Percentiles rank a stretch among this genome's conserved stretches.
phyloP scores from a whole-genome alignment of 2,113 vertebrate species.

The Thinocorus orbignyianus region DNA sequence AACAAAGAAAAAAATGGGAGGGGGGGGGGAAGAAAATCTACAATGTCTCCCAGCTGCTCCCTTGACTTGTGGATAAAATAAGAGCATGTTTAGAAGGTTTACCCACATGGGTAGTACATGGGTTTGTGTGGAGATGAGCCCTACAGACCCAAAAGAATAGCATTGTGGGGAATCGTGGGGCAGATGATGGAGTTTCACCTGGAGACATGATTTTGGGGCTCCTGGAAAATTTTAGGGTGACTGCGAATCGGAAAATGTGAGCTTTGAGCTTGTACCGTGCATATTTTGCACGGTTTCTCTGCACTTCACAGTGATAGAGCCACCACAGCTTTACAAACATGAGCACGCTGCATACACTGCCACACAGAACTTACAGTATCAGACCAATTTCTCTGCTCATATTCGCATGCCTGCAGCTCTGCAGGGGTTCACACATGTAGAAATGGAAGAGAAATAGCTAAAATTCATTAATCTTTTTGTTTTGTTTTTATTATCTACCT shows the following conservation, averaged over 20 bases:
- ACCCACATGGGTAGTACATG: fast-evolving
- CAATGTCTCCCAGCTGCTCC: constrained; percentile 23
- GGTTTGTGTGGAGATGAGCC: not conserved
- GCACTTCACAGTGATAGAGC: not conserved
- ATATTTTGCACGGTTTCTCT: not conserved
- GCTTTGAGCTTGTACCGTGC: not conserved
- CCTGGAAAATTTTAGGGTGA: not conserved
- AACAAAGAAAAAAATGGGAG: not conserved
- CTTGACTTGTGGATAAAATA: not conserved
- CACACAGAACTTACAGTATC: not conserved
- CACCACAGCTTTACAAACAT: not conserved
- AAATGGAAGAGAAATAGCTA: constrained; percentile 21
- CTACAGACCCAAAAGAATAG: not conserved
- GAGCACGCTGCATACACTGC: not conserved
- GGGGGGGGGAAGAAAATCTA: not conserved
- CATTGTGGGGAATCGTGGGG: fast-evolving
- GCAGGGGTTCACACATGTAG: not conserved
- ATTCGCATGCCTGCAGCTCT: not conserved
- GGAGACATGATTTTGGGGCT: not conserved
- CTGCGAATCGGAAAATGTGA: not conserved
- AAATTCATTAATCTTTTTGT: constrained; percentile 22
- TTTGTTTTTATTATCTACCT: constrained; percentile 59
- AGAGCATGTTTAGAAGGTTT: not conserved
- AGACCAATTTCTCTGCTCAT: not conserved
- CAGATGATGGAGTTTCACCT: fast-evolving